Conservation (phyloP, 2,113 vertebrate genomes). For the Heloderma charlesbogerti region DNA sequence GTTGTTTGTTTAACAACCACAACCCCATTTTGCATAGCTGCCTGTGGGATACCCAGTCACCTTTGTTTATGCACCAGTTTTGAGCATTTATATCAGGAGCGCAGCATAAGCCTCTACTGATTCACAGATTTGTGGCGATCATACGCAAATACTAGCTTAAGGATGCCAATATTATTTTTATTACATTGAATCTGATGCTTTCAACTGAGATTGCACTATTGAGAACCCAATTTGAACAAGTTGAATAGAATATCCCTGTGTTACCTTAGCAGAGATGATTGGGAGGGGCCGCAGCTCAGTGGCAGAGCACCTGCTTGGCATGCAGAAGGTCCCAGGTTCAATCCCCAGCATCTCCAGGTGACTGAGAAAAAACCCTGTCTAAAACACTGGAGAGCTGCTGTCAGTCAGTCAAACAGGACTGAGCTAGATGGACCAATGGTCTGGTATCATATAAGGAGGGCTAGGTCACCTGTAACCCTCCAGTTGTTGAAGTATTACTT, state of each 20-base stretch:
- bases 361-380: background rate
- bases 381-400: background rate
- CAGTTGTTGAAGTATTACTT: too few species aligned
- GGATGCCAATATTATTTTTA: background rate
- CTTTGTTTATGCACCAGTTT: background rate
- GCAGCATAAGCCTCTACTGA: background rate
- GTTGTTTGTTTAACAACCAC: constrained; percentile 53
- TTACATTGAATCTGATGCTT: background rate
- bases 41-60: constrained; percentile 5
- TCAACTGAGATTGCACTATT: background rate
- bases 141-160: background rate
- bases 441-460: background rate
- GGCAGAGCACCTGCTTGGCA: too few species aligned
- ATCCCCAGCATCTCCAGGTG: background rate
- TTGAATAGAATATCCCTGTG: background rate
- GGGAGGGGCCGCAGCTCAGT: background rate
- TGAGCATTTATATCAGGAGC: background rate
- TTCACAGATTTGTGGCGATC: background rate
- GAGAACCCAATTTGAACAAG: background rate
- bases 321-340: background rate
- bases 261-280: background rate
- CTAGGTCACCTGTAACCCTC: too few species aligned
- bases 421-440: background rate
- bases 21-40: background rate
- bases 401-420: background rate